phyloP scores from a whole-genome alignment of 1,140 invertebrate species.

The Drosophila yakuba region DNA sequence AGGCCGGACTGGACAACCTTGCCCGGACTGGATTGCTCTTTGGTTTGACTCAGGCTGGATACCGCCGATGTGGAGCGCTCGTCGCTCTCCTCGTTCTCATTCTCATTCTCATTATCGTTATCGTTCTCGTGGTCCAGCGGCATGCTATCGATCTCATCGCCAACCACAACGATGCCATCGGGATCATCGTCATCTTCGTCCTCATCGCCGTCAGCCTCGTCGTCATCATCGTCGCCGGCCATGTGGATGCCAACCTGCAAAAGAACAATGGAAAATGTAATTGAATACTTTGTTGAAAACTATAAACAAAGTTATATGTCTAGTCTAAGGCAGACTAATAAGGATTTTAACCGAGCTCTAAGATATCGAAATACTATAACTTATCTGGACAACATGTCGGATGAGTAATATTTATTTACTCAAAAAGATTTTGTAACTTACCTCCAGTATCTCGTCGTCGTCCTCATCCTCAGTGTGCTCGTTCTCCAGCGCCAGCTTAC shows the following conservation, averaged over 20 bases:
- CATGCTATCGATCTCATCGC: conserved; percentile 82
- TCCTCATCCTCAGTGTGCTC: conserved; percentile 46
- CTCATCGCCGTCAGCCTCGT: conserved; percentile 79
- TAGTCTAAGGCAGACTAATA: too few relatives aligned
- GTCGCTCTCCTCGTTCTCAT: conserved; percentile 59
- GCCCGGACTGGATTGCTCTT: conserved; percentile 85
- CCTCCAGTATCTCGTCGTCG: conserved; percentile 49
- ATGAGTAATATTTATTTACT: neutral
- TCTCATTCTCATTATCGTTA: conserved; percentile 17
- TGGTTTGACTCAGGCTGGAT: conserved; percentile 86
- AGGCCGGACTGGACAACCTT: conserved; percentile 84
- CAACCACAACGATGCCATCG: conserved; percentile 85
- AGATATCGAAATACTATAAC: too few relatives aligned
- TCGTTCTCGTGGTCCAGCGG: conserved; percentile 41
- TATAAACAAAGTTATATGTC: neutral
- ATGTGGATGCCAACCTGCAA: conserved; percentile 86
- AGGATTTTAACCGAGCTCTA: too few relatives aligned
- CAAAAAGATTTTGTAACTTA: neutral
- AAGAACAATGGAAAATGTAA: neutral
- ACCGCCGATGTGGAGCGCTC: conserved; percentile 85
- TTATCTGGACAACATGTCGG: neutral
- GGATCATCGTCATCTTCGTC: conserved; percentile 83
- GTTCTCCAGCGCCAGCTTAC: conserved; percentile 17
- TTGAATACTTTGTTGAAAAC: neutral
- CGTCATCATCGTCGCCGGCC: conserved; percentile 62